Conservation (phyloP, 2,888 invertebrate genomes). For the Bedellia somnulentella region DNA sequence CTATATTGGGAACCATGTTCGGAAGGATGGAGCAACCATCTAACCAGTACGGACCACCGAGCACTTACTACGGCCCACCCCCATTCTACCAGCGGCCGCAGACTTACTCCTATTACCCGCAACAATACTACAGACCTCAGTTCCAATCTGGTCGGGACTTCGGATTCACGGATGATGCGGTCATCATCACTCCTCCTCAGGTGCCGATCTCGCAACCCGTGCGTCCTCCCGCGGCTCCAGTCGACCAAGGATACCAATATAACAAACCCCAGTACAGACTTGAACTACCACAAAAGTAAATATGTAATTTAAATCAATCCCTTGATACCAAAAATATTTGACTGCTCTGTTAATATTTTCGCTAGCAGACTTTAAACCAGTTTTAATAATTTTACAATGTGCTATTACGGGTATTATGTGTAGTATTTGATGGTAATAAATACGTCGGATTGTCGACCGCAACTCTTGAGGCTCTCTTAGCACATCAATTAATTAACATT, state of each 20-base stretch:
- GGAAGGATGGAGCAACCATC: slow-evolving; percentile 33
- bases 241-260: slow-evolving; percentile 32
- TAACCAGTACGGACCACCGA: slow-evolving; percentile 15
- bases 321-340: too few relatives aligned
- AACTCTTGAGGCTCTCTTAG: too few relatives aligned
- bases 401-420: too few relatives aligned
- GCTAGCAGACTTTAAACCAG: not conserved
- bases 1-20: slow-evolving; percentile 41
- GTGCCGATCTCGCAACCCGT: slow-evolving; percentile 23
- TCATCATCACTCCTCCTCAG: slow-evolving; percentile 46
- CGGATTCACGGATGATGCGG: slow-evolving; percentile 43
- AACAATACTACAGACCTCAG: slow-evolving; percentile 13
- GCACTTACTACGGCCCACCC: slow-evolving; percentile 15
- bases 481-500: too few relatives aligned
- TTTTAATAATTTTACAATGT: not conserved
- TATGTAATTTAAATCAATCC: slow-evolving; percentile 2
- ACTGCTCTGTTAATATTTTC: too few relatives aligned
- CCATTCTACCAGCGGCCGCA: slow-evolving; percentile 18
- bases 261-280: slow-evolving; percentile 42
- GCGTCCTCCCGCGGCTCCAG: slow-evolving; percentile 18
- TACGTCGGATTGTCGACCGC: too few relatives aligned
- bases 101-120: slow-evolving; percentile 11
- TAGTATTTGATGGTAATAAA: too few relatives aligned
- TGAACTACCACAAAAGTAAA: slow-evolving; percentile 39
- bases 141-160: slow-evolving; percentile 28